These are phyloP conservation scores for Xestobium rufovillosum DNA, from an alignment of 2,888 invertebrate species.

Conservation along the genomic window DNA sequence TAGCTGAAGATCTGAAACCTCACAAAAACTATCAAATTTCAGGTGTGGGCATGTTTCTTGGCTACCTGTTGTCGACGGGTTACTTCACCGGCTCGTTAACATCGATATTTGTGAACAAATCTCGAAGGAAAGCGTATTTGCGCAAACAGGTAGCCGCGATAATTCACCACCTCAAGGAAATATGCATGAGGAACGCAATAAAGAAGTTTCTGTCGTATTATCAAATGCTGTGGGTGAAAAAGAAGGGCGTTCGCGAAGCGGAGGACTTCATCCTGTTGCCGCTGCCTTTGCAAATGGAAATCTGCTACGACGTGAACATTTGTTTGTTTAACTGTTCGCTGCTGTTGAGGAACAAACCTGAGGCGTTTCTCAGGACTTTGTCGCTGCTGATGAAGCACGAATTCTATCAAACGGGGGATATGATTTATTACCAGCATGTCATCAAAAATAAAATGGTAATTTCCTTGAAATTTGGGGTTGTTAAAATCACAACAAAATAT, in stretches of 20 bases:
- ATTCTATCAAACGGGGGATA: slow-evolving; percentile 48
- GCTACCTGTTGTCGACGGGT: slow-evolving; percentile 45
- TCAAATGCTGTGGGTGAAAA: slow-evolving; percentile 48
- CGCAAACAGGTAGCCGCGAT: slow-evolving; percentile 44
- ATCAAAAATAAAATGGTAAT: slow-evolving; percentile 49
- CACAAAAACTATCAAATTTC: no score
- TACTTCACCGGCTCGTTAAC: slow-evolving; percentile 49
- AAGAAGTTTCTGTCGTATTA: slow-evolving; percentile 47
- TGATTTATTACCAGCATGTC: slow-evolving; percentile 47
- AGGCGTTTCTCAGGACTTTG: slow-evolving; percentile 47
- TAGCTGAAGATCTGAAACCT: no score
- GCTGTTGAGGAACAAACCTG: slow-evolving; percentile 48
- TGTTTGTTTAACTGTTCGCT: slow-evolving; percentile 47
- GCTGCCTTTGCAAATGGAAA: slow-evolving; percentile 47
- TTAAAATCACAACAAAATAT: no score
- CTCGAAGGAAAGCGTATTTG: slow-evolving; percentile 45
- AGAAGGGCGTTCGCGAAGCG: slow-evolving; percentile 46
- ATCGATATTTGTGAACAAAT: slow-evolving; percentile 47
- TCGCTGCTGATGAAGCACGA: slow-evolving; percentile 48
- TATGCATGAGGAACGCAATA: slow-evolving; percentile 43
- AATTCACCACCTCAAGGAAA: slow-evolving; percentile 43
- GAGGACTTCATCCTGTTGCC: slow-evolving; percentile 44
- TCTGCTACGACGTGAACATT: slow-evolving; percentile 48
- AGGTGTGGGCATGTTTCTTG: slow-evolving; percentile 42
- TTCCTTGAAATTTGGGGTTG: no score